Conservation (phyloP, 2,888 invertebrate species). For the Cheilosia pagana region DNA sequence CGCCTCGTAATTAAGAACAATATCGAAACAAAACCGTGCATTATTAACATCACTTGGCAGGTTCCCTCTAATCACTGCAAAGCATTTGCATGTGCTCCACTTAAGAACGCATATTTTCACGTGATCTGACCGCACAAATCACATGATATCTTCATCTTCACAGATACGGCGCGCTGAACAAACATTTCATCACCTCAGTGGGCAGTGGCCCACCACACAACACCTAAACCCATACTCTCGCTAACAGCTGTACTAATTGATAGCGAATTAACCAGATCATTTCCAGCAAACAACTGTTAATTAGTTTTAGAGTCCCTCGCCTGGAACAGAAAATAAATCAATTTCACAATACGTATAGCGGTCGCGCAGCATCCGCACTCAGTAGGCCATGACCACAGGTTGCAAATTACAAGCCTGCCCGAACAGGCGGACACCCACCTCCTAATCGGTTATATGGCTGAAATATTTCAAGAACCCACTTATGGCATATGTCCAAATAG, state of each 20-base stretch:
- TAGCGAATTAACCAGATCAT: slow-evolving; percentile 54
- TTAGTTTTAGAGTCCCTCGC: slow-evolving; percentile 45
- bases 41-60: slow-evolving; percentile 3
- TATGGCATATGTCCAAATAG: slow-evolving; percentile 43
- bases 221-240: neutral
- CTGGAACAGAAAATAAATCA: slow-evolving; percentile 50
- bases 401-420: slow-evolving; percentile 21
- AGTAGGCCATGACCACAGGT: slow-evolving; percentile 36
- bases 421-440: neutral
- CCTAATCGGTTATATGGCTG: slow-evolving; percentile 20
- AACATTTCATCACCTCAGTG: neutral
- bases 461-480: slow-evolving; percentile 52
- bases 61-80: slow-evolving; percentile 10
- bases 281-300: slow-evolving; percentile 54
- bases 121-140: slow-evolving; percentile 20
- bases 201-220: neutral
- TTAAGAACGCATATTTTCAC: slow-evolving; percentile 17
- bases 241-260: slow-evolving; percentile 39
- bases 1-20: no score
- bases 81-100: slow-evolving; percentile 10
- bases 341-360: slow-evolving; percentile 25
- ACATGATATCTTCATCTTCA: slow-evolving; percentile 5
- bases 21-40: neutral
- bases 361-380: slow-evolving; percentile 29
- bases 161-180: neutral